Percentiles rank a stretch among this genome's conserved stretches.
phyloP scores from a whole-genome alignment of 2,113 vertebrate species.

The Dunckerocampus dactyliophorus region DNA sequence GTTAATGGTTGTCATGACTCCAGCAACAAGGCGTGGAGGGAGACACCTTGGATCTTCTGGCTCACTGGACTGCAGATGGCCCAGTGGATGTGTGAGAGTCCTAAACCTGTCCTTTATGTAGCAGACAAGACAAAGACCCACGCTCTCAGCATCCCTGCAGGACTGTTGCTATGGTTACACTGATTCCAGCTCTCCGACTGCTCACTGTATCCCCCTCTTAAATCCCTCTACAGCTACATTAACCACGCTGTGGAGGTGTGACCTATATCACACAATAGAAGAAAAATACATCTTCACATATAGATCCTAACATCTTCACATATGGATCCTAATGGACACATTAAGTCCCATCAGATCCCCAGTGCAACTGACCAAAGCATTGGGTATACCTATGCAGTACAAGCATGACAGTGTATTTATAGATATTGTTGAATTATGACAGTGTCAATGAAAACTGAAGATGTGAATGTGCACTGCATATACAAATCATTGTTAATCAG shows the following conservation, averaged over 20 bases:
- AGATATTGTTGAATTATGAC: neutral
- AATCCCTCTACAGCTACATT: slow-evolving; percentile 32
- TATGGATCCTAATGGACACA: slow-evolving; percentile 20
- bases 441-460: neutral
- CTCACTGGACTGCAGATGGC: slow-evolving; percentile 65
- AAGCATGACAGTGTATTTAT: neutral
- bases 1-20: slow-evolving; percentile 58
- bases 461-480: neutral
- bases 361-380: neutral
- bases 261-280: slow-evolving; percentile 44
- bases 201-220: slow-evolving; percentile 24
- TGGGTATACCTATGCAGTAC: neutral
- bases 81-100: slow-evolving; percentile 21
- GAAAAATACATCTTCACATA: slow-evolving; percentile 15
- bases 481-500: no score
- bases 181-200: slow-evolving; percentile 18
- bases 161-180: slow-evolving; percentile 62
- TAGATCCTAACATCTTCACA: slow-evolving; percentile 20
- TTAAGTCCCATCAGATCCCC: slow-evolving; percentile 9
- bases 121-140: slow-evolving; percentile 50
- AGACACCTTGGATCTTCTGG: slow-evolving; percentile 34
- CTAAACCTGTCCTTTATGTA: slow-evolving; percentile 40
- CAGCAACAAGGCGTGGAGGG: slow-evolving; percentile 45
- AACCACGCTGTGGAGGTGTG: slow-evolving; percentile 54
- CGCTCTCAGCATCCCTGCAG: slow-evolving; percentile 49